phyloP scores from a whole-genome alignment of 2,113 vertebrate species.

The Cynocephalus volans region DNA sequence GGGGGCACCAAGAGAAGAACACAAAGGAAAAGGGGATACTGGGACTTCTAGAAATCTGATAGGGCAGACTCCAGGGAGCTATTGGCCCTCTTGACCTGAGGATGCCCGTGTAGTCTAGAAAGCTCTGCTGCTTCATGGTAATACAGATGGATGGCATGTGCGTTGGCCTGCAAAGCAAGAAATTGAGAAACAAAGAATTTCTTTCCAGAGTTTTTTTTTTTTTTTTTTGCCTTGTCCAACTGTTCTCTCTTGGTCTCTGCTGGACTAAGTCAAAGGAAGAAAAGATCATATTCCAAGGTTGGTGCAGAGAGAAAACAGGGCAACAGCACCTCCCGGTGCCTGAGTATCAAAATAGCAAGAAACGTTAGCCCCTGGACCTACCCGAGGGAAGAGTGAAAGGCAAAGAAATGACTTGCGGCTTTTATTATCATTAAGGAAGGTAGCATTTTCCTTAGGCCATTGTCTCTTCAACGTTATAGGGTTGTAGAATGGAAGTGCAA shows the following conservation, averaged over 20 bases:
- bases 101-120: not conserved
- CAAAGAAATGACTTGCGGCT: not conserved
- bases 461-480: not conserved
- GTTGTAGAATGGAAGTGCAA: not conserved
- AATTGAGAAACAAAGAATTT: not conserved
- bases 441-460: not conserved
- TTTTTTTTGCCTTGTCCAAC: not conserved
- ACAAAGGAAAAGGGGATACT: not conserved
- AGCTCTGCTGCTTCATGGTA: not conserved
- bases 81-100: not conserved
- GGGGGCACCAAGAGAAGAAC: not conserved
- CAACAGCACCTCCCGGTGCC: constrained; percentile 65
- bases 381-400: not conserved
- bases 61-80: not conserved
- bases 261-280: not conserved
- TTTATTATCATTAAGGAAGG: not conserved
- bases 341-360: not conserved
- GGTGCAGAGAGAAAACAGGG: not conserved
- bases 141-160: not conserved
- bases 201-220: not conserved
- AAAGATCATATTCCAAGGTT: not conserved
- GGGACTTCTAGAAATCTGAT: not conserved
- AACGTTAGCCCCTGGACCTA: not conserved
- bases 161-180: not conserved
- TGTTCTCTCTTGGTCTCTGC: not conserved